Percentiles rank a stretch among this genome's conserved stretches.
These are phyloP conservation scores for Yasuhikotakia modesta DNA, from an alignment of 2,797 vertebrate genomes.

Conservation along the genomic window DNA sequence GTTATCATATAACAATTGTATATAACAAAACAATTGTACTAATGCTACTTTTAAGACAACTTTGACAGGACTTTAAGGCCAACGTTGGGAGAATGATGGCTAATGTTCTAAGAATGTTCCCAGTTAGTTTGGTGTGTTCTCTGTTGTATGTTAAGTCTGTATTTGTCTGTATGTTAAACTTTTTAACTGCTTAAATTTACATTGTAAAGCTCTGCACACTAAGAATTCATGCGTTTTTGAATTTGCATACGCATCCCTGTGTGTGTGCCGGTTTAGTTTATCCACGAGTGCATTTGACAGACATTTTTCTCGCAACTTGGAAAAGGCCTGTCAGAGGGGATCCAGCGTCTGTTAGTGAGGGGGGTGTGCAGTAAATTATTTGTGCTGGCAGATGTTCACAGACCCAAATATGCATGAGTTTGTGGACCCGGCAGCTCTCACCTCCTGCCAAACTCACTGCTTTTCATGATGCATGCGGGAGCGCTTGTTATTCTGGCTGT, in stretches of 20 bases:
- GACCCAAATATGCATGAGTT: constrained; percentile 74
- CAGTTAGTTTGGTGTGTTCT: not conserved
- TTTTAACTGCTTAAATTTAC: not conserved
- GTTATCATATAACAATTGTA: too few relatives aligned
- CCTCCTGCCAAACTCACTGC: constrained; percentile 71
- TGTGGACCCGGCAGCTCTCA: constrained; percentile 76
- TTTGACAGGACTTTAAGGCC: too few relatives aligned
- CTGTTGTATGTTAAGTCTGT: not conserved
- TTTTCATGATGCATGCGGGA: constrained; percentile 77
- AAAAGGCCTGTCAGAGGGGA: constrained; percentile 74
- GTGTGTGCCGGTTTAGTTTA: not conserved
- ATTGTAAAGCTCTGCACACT: not conserved
- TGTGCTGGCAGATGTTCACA: too few relatives aligned
- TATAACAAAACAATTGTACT: too few relatives aligned
- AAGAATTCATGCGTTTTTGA: not conserved
- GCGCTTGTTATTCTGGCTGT: constrained; percentile 74
- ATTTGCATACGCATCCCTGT: not conserved
- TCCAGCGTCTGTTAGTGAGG: constrained; percentile 73
- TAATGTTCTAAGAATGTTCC: too few relatives aligned
- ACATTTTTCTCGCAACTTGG: constrained; percentile 68
- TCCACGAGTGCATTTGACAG: constrained; percentile 33
- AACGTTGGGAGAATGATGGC: too few relatives aligned
- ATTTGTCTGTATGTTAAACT: too few relatives aligned
- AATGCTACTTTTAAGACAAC: too few relatives aligned
- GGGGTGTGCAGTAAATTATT: constrained; percentile 76